phyloP scores from a whole-genome alignment of 1,140 invertebrate species.

The Ridgeia piscesae region DNA sequence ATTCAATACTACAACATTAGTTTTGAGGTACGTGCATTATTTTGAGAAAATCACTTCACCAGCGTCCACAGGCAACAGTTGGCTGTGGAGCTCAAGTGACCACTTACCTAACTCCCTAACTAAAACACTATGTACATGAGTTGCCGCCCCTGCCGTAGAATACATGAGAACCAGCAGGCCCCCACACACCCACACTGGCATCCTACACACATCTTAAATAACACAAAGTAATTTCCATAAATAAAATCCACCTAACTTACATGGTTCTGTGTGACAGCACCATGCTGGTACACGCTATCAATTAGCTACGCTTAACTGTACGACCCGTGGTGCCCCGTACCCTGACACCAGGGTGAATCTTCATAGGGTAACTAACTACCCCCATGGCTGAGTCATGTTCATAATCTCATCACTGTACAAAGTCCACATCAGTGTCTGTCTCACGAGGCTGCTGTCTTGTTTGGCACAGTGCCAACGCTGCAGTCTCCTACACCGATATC shows the following conservation, averaged over 20 bases:
- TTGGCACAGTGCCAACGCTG: not conserved
- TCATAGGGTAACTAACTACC: not conserved
- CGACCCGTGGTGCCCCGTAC: not conserved
- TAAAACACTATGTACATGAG: too few relatives aligned
- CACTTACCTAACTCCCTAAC: too few relatives aligned
- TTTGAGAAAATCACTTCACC: not conserved
- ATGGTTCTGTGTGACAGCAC: not conserved
- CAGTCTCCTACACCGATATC: not conserved
- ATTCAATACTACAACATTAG: not conserved
- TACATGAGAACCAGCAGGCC: too few relatives aligned
- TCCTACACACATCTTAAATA: not conserved
- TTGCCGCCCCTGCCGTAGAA: too few relatives aligned
- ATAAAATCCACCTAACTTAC: not conserved
- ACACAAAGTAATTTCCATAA: not conserved
- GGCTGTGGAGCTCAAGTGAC: not conserved
- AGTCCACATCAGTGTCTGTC: too few relatives aligned
- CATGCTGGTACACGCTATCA: not conserved
- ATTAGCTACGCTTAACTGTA: not conserved
- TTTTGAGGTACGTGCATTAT: not conserved
- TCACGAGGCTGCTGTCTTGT: too few relatives aligned
- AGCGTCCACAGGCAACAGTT: not conserved
- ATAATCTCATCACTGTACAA: not conserved
- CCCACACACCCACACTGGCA: too few relatives aligned
- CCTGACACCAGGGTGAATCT: conserved; percentile 3
- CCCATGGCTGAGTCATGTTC: not conserved